Conservation (phyloP, 2,888 invertebrate species). For the Tetheella fluctuosa region DNA sequence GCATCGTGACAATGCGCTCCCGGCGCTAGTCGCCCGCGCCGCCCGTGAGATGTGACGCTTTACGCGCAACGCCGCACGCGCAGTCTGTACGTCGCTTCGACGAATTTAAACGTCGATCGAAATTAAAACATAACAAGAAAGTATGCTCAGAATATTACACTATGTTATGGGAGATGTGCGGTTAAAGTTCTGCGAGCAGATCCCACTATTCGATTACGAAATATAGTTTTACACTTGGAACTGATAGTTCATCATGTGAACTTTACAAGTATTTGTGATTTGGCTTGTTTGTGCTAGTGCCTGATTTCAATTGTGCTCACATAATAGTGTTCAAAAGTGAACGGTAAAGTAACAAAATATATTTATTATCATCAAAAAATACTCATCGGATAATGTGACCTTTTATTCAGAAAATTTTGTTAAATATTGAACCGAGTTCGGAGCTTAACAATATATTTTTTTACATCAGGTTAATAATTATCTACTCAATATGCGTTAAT, state of each 20-base stretch:
- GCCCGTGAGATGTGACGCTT: slow-evolving; percentile 39
- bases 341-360: slow-evolving; percentile 34
- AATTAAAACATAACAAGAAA: slow-evolving; percentile 67
- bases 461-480: no score
- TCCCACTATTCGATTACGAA: background rate
- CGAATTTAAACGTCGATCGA: slow-evolving; percentile 76
- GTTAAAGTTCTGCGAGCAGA: slow-evolving; percentile 6
- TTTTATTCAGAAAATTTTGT: background rate
- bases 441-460: background rate
- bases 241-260: slow-evolving; percentile 3
- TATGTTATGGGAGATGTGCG: slow-evolving; percentile 18
- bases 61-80: slow-evolving; percentile 66
- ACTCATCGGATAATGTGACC: background rate
- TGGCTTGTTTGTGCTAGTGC: slow-evolving; percentile 8
- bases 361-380: background rate
- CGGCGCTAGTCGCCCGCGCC: slow-evolving; percentile 44
- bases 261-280: slow-evolving; percentile 1
- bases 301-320: slow-evolving; percentile 4
- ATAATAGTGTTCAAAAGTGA: slow-evolving; percentile 4
- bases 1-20: slow-evolving; percentile 47
- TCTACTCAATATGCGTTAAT: no score
- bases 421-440: background rate
- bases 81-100: slow-evolving; percentile 68
- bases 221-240: slow-evolving; percentile 2
- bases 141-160: slow-evolving; percentile 50